A percentile compares a stretch with the other conserved stretches of the same genome.
Evolutionary conservation across 2,113 vertebrate species (phyloP).

Genomic region (Erinaceus europaeus): DNA sequence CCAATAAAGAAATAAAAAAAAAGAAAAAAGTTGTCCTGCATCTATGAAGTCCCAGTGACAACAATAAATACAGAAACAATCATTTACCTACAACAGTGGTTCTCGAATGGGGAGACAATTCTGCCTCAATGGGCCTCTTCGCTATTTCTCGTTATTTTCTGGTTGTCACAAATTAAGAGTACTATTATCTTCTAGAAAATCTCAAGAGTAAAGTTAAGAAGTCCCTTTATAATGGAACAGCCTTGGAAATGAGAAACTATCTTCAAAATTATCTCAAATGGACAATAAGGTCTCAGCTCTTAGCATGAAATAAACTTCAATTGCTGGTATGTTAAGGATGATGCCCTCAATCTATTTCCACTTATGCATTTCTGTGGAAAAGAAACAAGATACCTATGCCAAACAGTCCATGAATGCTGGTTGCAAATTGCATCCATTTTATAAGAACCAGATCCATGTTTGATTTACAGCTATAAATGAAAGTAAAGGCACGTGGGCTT

Average conservation of each 20-base stretch:
- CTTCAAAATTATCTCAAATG: background rate
- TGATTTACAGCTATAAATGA: background rate
- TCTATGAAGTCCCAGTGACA: too few species aligned
- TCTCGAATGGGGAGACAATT: background rate
- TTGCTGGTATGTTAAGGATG: background rate
- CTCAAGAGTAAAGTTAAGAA: background rate
- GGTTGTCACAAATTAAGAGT: background rate
- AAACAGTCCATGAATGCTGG: background rate
- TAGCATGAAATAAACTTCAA: background rate
- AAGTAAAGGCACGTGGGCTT: too few species aligned
- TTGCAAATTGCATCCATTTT: background rate
- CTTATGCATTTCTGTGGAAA: background rate
- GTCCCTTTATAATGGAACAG: background rate
- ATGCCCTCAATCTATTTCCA: background rate
- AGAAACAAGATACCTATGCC: background rate
- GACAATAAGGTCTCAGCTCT: background rate
- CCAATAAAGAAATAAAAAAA: too few species aligned
- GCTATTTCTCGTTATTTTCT: background rate
- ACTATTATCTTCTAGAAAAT: background rate
- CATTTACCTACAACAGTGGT: background rate
- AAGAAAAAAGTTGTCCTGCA: too few species aligned
- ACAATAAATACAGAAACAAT: constrained; percentile 1
- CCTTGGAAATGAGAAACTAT: background rate
- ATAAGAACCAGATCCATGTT: constrained; percentile 1
- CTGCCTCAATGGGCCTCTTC: background rate